These are phyloP conservation scores for Chaitophorus viminalis DNA, from an alignment of 2,888 invertebrate species.

Conservation along the genomic window DNA sequence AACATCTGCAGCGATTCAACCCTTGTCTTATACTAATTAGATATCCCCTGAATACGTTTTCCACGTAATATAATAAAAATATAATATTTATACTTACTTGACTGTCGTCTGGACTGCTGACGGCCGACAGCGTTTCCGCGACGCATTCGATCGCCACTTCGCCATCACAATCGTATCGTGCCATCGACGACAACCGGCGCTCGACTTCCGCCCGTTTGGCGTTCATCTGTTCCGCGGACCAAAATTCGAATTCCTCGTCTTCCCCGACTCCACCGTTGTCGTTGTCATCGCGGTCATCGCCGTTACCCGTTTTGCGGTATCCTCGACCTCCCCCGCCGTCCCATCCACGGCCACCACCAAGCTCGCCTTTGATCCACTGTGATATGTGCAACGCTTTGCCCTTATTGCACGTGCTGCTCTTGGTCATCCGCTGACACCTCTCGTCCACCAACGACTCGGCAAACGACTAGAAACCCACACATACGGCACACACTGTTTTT, in stretches of 20 bases:
- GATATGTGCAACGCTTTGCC: conserved; percentile 80
- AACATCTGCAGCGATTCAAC: conserved; percentile 67
- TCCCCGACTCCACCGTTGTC: conserved; percentile 19
- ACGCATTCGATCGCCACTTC: neutral
- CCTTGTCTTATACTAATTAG: neutral
- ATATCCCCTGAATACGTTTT: conserved; percentile 65
- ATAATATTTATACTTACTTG: conserved; percentile 12
- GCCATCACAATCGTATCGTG: conserved; percentile 19
- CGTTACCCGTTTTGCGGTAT: neutral
- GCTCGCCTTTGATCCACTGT: conserved; percentile 83
- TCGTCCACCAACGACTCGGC: conserved; percentile 68
- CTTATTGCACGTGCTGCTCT: conserved; percentile 73
- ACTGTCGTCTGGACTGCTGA: conserved; percentile 49
- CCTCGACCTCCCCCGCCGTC: neutral
- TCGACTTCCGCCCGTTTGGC: conserved; percentile 64
- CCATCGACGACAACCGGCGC: conserved; percentile 21
- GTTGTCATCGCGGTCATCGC: conserved; percentile 31
- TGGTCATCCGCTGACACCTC: conserved; percentile 74
- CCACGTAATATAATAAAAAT: neutral
- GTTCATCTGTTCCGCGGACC: conserved; percentile 64
- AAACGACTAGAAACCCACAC: conserved; percentile 52
- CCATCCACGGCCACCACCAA: conserved; percentile 72
- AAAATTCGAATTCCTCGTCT: conserved; percentile 58
- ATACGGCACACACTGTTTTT: conserved; percentile 6
- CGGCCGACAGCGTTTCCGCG: conserved; percentile 19